Evolutionary conservation across 2,888 invertebrate species (phyloP).

Genomic region (Dynastes grantii): DNA sequence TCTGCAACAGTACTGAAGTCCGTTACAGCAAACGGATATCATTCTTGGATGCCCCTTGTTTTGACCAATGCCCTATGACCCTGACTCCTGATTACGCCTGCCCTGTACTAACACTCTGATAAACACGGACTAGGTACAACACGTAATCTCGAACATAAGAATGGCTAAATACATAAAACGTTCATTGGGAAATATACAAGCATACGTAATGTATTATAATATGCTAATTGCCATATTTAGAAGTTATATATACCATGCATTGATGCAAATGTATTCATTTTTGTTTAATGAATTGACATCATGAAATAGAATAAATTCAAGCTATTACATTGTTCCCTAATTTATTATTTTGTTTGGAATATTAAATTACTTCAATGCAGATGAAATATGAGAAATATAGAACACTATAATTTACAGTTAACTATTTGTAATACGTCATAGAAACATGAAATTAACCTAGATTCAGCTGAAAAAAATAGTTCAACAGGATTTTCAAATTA

Average conservation of each 20-base stretch:
- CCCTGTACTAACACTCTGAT: constrained; percentile 42
- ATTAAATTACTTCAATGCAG: too few relatives aligned
- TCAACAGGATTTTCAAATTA: too few relatives aligned
- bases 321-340: too few relatives aligned
- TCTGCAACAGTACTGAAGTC: constrained; percentile 29
- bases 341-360: too few relatives aligned
- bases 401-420: too few relatives aligned
- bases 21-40: constrained; percentile 34
- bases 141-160: constrained; percentile 30
- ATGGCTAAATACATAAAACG: constrained; percentile 15
- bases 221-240: background rate
- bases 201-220: background rate
- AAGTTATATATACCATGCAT: background rate
- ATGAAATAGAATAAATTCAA: too few relatives aligned
- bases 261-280: background rate
- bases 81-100: constrained; percentile 51
- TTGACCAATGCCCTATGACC: constrained; percentile 54
- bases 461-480: too few relatives aligned
- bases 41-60: constrained; percentile 48
- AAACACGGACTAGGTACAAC: constrained; percentile 48
- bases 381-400: too few relatives aligned
- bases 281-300: too few relatives aligned
- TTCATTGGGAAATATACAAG: background rate
- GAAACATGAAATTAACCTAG: too few relatives aligned
- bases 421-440: too few relatives aligned